phyloP scores from a whole-genome alignment of 2,888 invertebrate species.

The Drosophila longiperda region DNA sequence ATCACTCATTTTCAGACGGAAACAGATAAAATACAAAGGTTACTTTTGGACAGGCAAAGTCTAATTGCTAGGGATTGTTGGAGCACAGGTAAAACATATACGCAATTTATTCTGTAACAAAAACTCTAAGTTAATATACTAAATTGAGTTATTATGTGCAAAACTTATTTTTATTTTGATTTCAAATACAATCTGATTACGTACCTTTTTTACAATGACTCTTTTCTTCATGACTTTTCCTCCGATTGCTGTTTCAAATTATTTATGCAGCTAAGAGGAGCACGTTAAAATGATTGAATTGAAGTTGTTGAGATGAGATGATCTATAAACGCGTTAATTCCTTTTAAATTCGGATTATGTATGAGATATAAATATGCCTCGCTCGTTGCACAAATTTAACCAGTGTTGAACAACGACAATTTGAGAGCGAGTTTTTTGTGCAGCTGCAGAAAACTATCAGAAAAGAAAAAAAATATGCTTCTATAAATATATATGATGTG shows the following conservation, averaged over 20 bases:
- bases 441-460: background rate
- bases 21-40: conserved; percentile 65
- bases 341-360: conserved; percentile 4
- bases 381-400: background rate
- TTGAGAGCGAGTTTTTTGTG: background rate
- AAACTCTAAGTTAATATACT: conserved; percentile 35
- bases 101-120: conserved; percentile 61
- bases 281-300: background rate
- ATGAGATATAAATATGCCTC: conserved; percentile 19
- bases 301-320: background rate
- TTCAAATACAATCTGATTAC: conserved; percentile 20
- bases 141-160: conserved; percentile 18
- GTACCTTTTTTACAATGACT: conserved; percentile 70
- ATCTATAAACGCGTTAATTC: background rate
- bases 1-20: conserved; percentile 38
- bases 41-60: conserved; percentile 60
- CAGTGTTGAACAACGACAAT: conserved; percentile 27
- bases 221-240: conserved; percentile 63
- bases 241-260: background rate
- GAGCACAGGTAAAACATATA: conserved; percentile 36
- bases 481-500: background rate
- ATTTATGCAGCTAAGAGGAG: background rate
- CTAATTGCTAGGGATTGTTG: conserved; percentile 58
- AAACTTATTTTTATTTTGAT: background rate
- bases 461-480: too few relatives aligned